Evolutionary conservation across 2,888 invertebrate genomes (phyloP).

Genomic region (Hemicrepidius hirtus): DNA sequence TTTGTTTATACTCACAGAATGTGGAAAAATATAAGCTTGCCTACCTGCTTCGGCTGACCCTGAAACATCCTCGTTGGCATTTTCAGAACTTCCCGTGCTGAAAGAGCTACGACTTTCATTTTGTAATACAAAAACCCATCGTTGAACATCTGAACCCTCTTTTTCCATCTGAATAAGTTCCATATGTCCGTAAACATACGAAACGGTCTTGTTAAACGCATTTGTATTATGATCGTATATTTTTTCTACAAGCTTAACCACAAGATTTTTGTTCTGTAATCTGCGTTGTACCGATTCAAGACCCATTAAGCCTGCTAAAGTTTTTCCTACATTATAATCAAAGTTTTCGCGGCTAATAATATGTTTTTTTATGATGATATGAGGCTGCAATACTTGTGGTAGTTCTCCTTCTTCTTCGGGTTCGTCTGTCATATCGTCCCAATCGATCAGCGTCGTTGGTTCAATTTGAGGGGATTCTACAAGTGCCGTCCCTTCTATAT

Average conservation of each 20-base stretch:
- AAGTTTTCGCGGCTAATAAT: conserved; percentile 59
- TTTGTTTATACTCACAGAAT: too few relatives aligned
- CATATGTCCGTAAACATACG: conserved; percentile 63
- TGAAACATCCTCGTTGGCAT: neutral
- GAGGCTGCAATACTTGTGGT: conserved; percentile 23
- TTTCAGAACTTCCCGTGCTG: too few relatives aligned
- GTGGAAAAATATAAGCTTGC: too few relatives aligned
- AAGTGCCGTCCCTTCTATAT: too few relatives aligned
- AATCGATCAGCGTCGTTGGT: too few relatives aligned
- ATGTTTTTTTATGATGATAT: conserved; percentile 50
- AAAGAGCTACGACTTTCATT: too few relatives aligned
- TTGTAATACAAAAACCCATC: conserved; percentile 25
- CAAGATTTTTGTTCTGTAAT: conserved; percentile 57
- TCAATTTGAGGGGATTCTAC: too few relatives aligned
- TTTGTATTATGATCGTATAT: conserved; percentile 43
- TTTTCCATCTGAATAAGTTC: conserved; percentile 25
- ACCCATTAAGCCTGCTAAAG: conserved; percentile 65
- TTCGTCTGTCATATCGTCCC: too few relatives aligned
- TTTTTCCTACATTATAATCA: conserved; percentile 60
- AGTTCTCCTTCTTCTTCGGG: neutral
- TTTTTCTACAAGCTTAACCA: conserved; percentile 60
- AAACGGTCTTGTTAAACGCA: conserved; percentile 55
- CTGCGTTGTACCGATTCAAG: conserved; percentile 65
- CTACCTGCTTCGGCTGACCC: neutral
- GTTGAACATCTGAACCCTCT: neutral